Conservation (phyloP, 2,888 invertebrate genomes). For the Mactromeris polynyma region DNA sequence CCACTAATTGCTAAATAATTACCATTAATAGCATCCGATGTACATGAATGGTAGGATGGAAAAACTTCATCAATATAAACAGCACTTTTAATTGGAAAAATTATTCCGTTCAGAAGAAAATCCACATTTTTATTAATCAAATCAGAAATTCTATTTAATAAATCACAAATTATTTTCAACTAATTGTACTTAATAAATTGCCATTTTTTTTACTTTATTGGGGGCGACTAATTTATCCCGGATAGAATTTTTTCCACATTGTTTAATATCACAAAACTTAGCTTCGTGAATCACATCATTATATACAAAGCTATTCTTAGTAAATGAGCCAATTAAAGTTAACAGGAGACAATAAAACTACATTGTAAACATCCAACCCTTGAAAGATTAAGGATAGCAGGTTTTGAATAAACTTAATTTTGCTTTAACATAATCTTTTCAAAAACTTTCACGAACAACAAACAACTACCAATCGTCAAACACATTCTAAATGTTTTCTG, state of each 20-base stretch:
- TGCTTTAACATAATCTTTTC: not conserved
- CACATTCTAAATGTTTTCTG: not conserved
- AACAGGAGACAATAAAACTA: not conserved
- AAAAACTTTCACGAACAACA: not conserved
- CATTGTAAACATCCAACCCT: not conserved
- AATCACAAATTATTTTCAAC: too few relatives aligned
- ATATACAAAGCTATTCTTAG: not conserved
- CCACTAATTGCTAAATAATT: conserved; percentile 12
- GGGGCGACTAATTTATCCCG: not conserved
- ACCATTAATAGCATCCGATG: not conserved
- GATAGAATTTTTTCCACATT: not conserved
- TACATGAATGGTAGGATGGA: not conserved
- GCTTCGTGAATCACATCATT: not conserved
- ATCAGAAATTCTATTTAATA: too few relatives aligned
- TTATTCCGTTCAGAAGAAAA: too few relatives aligned
- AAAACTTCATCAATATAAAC: not conserved
- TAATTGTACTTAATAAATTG: too few relatives aligned
- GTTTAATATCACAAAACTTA: not conserved
- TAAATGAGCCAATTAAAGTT: not conserved
- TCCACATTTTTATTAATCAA: too few relatives aligned
- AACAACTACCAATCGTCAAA: not conserved
- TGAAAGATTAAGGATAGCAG: not conserved
- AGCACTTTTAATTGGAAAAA: not conserved
- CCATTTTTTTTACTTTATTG: too few relatives aligned
- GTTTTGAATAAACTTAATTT: conserved; percentile 13